phyloP scores from a whole-genome alignment of 1,140 invertebrate species.

The Lordiphosa clarofinis region DNA sequence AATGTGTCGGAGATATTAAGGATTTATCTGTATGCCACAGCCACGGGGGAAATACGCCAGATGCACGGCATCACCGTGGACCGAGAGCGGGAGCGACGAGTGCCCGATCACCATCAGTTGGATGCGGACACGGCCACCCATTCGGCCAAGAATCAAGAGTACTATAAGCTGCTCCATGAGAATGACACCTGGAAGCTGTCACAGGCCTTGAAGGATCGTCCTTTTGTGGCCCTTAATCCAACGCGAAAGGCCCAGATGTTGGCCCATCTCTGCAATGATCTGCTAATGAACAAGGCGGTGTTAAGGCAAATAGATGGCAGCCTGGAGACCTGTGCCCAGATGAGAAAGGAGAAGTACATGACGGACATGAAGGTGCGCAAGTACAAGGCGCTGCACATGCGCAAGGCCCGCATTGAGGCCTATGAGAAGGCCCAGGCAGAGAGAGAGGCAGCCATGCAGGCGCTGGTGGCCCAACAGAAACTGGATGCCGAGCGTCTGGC shows the following conservation, averaged over 20 bases:
- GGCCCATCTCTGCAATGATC: conserved; percentile 95
- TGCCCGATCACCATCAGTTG: conserved; percentile 89
- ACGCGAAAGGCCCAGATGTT: conserved; percentile 93
- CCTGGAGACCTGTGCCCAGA: conserved; percentile 87
- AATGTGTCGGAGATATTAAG: conserved; percentile 95
- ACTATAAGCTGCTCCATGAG: conserved; percentile 87
- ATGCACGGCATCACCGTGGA: conserved; percentile 88
- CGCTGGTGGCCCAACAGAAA: conserved; percentile 63
- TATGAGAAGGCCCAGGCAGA: conserved; percentile 83
- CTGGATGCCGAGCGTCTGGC: conserved; percentile 60
- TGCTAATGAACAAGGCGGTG: conserved; percentile 94
- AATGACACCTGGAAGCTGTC: conserved; percentile 86
- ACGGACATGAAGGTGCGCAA: conserved; percentile 93
- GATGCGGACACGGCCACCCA: conserved; percentile 83
- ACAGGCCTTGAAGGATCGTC: conserved; percentile 88
- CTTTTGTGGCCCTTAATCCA: conserved; percentile 92
- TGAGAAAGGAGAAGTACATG: conserved; percentile 89
- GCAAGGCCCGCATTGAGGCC: conserved; percentile 87
- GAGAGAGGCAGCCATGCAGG: conserved; percentile 69
- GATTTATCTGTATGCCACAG: conserved; percentile 93
- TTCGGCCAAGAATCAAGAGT: conserved; percentile 87
- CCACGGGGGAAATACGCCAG: conserved; percentile 91
- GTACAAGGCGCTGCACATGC: conserved; percentile 86
- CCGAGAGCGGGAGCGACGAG: conserved; percentile 86
- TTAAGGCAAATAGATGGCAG: conserved; percentile 89